Percentiles rank a stretch among this genome's conserved stretches.
Evolutionary conservation across 2,888 invertebrate species (phyloP).

Genomic region (Strigamia maritima): DNA sequence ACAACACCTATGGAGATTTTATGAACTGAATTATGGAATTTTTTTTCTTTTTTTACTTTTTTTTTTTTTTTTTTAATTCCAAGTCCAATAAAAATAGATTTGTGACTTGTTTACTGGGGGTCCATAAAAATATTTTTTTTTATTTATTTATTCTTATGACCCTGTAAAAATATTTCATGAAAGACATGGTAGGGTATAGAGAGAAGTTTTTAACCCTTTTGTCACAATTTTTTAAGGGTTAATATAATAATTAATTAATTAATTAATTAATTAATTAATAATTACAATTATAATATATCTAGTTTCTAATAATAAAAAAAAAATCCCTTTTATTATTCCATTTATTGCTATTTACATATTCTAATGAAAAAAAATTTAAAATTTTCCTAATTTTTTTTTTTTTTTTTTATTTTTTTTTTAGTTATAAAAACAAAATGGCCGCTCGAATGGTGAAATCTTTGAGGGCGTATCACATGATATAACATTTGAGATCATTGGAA

Average conservation of each 20-base stretch:
- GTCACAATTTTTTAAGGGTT: not conserved
- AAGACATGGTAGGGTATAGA: not conserved
- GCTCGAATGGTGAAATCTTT: not conserved
- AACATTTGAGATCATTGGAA: not conserved
- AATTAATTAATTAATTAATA: not conserved
- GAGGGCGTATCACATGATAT: not conserved
- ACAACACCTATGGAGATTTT: constrained; percentile 4
- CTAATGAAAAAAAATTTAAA: not conserved
- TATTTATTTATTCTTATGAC: not conserved
- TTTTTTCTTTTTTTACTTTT: not conserved
- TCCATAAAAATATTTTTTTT: not conserved
- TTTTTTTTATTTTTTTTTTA: not conserved
- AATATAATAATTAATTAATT: not conserved
- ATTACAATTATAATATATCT: not conserved
- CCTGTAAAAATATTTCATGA: not conserved
- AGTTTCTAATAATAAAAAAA: not conserved
- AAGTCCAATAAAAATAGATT: not conserved
- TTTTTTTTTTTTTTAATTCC: not conserved
- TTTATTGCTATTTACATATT: not conserved
- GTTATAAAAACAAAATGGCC: not conserved
- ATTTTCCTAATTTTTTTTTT: not conserved
- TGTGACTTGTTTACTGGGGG: not conserved
- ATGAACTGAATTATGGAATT: not conserved
- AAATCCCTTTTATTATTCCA: not conserved
- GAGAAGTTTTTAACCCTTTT: not conserved